These are phyloP conservation scores for Pseudomyrmex pallidus DNA, from an alignment of 1,140 invertebrate genomes.

Conservation along the genomic window DNA sequence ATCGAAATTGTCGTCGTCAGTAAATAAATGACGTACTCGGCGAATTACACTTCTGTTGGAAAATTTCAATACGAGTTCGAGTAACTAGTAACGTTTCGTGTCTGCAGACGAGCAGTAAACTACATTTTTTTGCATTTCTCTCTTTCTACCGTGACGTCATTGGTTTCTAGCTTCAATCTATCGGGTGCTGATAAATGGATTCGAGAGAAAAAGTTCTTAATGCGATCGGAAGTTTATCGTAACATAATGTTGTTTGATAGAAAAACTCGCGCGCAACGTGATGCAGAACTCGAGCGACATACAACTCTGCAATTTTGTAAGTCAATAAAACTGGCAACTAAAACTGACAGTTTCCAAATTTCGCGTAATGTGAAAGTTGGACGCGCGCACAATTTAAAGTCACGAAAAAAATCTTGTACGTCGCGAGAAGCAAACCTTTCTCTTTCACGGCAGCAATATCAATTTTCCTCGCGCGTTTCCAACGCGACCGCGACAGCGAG, in stretches of 20 bases:
- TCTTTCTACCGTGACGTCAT: not conserved
- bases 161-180: not conserved
- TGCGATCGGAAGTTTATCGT: not conserved
- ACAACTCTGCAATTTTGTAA: not conserved
- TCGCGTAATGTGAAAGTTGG: not conserved
- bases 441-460: conserved; percentile 41
- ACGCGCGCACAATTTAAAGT: not conserved
- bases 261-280: not conserved
- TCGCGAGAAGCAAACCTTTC: conserved; percentile 1
- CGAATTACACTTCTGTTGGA: not conserved
- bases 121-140: not conserved
- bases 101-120: not conserved
- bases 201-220: not conserved
- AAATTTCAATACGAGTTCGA: not conserved
- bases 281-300: not conserved
- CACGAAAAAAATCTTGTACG: conserved; percentile 24
- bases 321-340: not conserved
- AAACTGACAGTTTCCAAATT: not conserved
- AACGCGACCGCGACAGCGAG: conserved; percentile 27
- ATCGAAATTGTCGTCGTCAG: conserved; percentile 17
- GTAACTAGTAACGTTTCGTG: not conserved
- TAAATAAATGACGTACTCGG: not conserved
- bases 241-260: not conserved
- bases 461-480: conserved; percentile 44
- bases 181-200: not conserved